A percentile compares a stretch with the other conserved stretches of the same genome.
Conservation (phyloP, 2,888 invertebrate genomes). For the Polymixis lichenea region DNA sequence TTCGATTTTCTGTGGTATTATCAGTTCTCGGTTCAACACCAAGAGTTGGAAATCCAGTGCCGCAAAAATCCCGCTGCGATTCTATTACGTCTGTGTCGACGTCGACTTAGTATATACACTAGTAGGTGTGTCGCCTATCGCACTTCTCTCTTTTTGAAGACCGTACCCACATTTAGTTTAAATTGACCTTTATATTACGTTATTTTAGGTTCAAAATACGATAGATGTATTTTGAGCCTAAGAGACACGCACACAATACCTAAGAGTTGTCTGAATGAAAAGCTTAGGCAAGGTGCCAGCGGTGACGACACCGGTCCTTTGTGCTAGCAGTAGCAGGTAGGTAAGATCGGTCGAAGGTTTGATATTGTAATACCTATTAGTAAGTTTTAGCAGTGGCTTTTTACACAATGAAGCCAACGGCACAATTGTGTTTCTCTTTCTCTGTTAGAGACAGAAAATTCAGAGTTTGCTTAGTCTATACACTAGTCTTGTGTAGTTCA, state of each 20-base stretch:
- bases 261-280: conserved; percentile 12
- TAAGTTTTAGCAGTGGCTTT: background rate
- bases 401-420: too few relatives aligned
- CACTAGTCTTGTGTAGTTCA: too few relatives aligned
- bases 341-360: background rate
- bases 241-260: conserved; percentile 16
- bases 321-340: background rate
- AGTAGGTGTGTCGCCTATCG: too few relatives aligned
- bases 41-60: too few relatives aligned
- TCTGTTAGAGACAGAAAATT: too few relatives aligned
- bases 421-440: too few relatives aligned
- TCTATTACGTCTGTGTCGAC: too few relatives aligned
- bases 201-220: background rate
- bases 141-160: background rate
- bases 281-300: conserved; percentile 54
- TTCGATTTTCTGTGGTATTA: too few relatives aligned
- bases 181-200: background rate
- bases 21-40: too few relatives aligned
- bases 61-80: too few relatives aligned
- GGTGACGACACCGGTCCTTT: conserved; percentile 20
- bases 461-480: too few relatives aligned
- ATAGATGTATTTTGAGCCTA: background rate
- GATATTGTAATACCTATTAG: conserved; percentile 1
- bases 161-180: background rate
- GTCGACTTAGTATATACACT: too few relatives aligned